Evolutionary conservation across 2,797 vertebrate genomes (phyloP), one percentile per base, ranked within the genome.

Genomic region (Squalus acanthias): DNA sequence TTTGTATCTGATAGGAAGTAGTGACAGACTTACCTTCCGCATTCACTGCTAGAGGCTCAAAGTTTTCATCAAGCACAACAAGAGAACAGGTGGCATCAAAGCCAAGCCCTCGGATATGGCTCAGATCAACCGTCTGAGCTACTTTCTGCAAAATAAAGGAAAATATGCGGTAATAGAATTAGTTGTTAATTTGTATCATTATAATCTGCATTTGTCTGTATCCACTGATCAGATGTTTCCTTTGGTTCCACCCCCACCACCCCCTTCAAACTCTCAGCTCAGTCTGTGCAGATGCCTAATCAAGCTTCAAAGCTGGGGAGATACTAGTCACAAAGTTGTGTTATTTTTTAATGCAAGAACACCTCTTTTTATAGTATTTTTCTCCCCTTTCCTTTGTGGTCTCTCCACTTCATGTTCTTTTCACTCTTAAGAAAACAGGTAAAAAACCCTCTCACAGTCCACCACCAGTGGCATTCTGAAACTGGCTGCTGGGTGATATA

Each of bases 81-180:
- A 99, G 98, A 57, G 99, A 99, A 97, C 99, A 99, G 0, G 99
- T 99, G 96, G 98, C 99, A 97, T 99, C 99, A 96, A 99, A 99
- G 0, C 99, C 99, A 29, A 99, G 96, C 12, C 99, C 99, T 97
- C 98, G 98, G 88, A 99, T 98, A 96, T 22, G 97, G 29, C 96
- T 97, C 92, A 97, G 97, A 96, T 98, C 97, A n/a, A 99, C 97
- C 33, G 97, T 97, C 96, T 96, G 97, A 2, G 98, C 98, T 63
- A 99, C 98, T 97, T 97, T 98, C 99, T 99, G 97, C 39, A 97
- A 97, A 0, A 96, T 53, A 79, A 63, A 82, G 53, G 26, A 70
- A 96, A 67, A 53, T 63, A 57, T 74, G 70, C 1, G 6, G 7
- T 46, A 93, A 91, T 91, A 91, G 33, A 93, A 93, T 69, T 67